Base-by-base conservation (phyloP, 2,113 vertebrate species). In the Cebus imitator region DNA sequence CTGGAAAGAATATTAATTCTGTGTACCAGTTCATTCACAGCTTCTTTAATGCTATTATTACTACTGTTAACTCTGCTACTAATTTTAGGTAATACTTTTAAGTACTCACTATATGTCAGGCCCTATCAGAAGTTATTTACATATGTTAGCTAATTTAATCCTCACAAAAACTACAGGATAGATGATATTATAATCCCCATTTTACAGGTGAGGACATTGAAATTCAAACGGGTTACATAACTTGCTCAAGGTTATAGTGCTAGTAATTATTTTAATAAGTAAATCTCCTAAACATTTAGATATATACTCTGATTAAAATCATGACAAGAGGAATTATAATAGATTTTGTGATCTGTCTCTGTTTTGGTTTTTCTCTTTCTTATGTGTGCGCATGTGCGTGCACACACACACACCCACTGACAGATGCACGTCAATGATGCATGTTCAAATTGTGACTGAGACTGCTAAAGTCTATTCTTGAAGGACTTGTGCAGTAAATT, bases 201-300 rank as follows among this genome's bases (percentile, higher is more conserved):
- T 86, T 95, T 87, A 90, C 37, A 88, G 32, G n/a, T 87, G 68
- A 96, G 45, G 12, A 48, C n/a, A 80, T 35, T 90, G 64, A 94
- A 89, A 61, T 57, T 72, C 58, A 91, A 52, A 90, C 8, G 9
- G 52, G 5, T 78, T 52, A 61, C 58, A 9, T 23, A 55, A 35
- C 17, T 11, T 84, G 32, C 11, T 91, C 61, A 85, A 70, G 66
- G 73, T 82, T 72, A 72, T 82, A 50, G 50, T 57, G 23, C 14
- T 72, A 61, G 17, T 78, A 45, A 64, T 87, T 82, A 48, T 84
- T 90, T 79, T 50, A 92, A 80, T 86, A 81, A 76, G 83, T 72
- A 82, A 91, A 73, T 70, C 35, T 7, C 40, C 21, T 96, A 68
- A 95, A 45, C n/a, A 87, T 90, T 57, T 18, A 89, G 66, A 50